Evolutionary conservation across 2,113 vertebrate species (phyloP).

Genomic region (Thamnophis sirtalis): DNA sequence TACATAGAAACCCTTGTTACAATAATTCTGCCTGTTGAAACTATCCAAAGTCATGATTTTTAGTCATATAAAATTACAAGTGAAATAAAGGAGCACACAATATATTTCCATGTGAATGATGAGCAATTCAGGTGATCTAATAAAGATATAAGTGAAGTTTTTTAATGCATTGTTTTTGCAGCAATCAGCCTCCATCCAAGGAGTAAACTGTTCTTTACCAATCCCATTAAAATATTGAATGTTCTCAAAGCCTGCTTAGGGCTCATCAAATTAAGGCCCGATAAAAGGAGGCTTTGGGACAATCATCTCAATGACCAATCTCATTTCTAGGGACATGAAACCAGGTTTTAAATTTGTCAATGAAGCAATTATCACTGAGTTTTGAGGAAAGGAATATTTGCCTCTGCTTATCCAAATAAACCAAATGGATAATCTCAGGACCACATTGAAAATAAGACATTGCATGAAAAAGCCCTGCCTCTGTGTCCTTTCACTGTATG

Average conservation of each 20-base stretch:
- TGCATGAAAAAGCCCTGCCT: not conserved
- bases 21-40: not conserved
- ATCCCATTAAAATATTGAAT: slow-evolving; percentile 50
- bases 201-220: slow-evolving; percentile 48
- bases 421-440: not conserved
- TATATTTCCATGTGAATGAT: slow-evolving; percentile 44
- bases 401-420: not conserved
- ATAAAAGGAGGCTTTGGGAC: slow-evolving; percentile 50
- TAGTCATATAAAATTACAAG: too few relatives aligned
- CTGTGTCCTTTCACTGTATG: not conserved
- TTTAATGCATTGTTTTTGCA: slow-evolving; percentile 41
- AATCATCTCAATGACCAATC: slow-evolving; percentile 46
- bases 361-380: slow-evolving; percentile 32
- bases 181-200: slow-evolving; percentile 53
- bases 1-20: not conserved
- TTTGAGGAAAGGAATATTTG: slow-evolving; percentile 35
- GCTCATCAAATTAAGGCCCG: slow-evolving; percentile 58
- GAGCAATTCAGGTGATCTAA: slow-evolving; percentile 47
- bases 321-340: slow-evolving; percentile 38
- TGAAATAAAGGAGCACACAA: slow-evolving; percentile 10
- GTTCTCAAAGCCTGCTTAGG: slow-evolving; percentile 49
- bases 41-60: not conserved
- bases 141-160: slow-evolving; percentile 52
- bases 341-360: slow-evolving; percentile 30
- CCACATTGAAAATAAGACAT: not conserved